Percentiles rank a stretch among this genome's conserved stretches.
These are phyloP conservation scores for Caenorhabditis doughertyi DNA, from an alignment of 2,888 invertebrate species.

Conservation along the genomic window DNA sequence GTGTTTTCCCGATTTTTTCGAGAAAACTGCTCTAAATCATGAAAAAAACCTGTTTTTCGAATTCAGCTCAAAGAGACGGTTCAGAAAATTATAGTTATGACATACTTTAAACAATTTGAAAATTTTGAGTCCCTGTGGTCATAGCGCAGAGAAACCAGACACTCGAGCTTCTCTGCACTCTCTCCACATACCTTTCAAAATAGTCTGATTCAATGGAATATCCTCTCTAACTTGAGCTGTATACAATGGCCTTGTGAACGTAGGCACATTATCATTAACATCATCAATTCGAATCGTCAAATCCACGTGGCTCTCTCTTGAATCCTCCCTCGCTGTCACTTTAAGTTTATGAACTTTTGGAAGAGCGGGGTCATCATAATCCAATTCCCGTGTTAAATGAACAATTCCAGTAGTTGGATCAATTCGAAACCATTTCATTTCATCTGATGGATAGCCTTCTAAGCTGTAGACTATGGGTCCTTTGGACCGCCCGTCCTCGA, in stretches of 20 bases:
- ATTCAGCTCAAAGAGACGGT: no score
- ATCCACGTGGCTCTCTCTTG: slow-evolving; percentile 64
- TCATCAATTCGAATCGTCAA: slow-evolving; percentile 74
- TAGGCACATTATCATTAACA: slow-evolving; percentile 82
- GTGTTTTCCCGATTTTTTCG: no score
- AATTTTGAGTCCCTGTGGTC: no score
- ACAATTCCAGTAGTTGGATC: slow-evolving; percentile 93
- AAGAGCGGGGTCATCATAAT: slow-evolving; percentile 96
- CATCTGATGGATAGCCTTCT: slow-evolving; percentile 38
- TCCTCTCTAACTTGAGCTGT: slow-evolving; percentile 97
- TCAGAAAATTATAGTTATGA: no score
- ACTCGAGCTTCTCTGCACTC: no score
- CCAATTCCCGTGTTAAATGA: slow-evolving; percentile 94
- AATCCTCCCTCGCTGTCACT: slow-evolving; percentile 51
- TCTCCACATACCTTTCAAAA: slow-evolving; percentile 88
- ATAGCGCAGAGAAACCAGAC: no score
- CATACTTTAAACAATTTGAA: no score
- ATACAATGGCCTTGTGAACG: slow-evolving; percentile 89
- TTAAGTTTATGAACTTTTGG: slow-evolving; percentile 91
- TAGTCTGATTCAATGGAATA: slow-evolving; percentile 92
- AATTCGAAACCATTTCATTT: slow-evolving; percentile 89
- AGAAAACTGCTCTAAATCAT: no score
- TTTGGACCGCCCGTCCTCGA: slow-evolving; percentile 73
- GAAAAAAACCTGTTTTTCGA: no score
- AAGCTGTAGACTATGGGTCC: slow-evolving; percentile 67